Conservation (phyloP, 2,888 invertebrate species). For the Polyommatus iphigenia region DNA sequence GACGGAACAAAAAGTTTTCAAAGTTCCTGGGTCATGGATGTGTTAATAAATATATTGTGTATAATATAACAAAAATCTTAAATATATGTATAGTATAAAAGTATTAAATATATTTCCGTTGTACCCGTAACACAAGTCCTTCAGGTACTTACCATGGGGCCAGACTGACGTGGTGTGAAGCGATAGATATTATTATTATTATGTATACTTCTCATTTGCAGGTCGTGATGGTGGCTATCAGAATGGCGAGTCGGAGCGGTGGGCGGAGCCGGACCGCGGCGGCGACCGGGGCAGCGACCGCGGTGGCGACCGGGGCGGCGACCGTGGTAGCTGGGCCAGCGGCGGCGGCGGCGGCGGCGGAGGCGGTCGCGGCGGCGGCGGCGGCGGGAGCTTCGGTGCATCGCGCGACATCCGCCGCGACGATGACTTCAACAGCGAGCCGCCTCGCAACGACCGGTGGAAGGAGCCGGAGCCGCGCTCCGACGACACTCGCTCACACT, state of each 20-base stretch:
- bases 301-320: slow-evolving; percentile 51
- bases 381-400: slow-evolving; percentile 54
- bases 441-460: slow-evolving; percentile 83
- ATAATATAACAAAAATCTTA: no score
- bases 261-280: slow-evolving; percentile 66
- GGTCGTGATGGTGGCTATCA: slow-evolving; percentile 75
- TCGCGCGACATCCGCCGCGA: slow-evolving; percentile 56
- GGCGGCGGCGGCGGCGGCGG: slow-evolving; percentile 56
- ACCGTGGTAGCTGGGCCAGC: slow-evolving; percentile 56
- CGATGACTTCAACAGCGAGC: slow-evolving; percentile 59
- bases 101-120: no score
- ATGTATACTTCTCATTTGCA: slow-evolving; percentile 36
- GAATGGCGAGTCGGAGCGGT: slow-evolving; percentile 76
- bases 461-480: slow-evolving; percentile 77
- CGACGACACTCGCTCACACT: slow-evolving; percentile 60
- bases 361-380: slow-evolving; percentile 46
- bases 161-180: no score
- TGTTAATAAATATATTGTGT: no score
- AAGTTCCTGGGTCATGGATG: no score
- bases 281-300: slow-evolving; percentile 51
- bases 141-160: no score
- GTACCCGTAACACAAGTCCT: no score
- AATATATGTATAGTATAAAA: no score
- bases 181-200: no score
- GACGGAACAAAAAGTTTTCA: no score